Base-by-base conservation (phyloP, 2,797 vertebrate genomes). In the Podargus strigoides region DNA sequence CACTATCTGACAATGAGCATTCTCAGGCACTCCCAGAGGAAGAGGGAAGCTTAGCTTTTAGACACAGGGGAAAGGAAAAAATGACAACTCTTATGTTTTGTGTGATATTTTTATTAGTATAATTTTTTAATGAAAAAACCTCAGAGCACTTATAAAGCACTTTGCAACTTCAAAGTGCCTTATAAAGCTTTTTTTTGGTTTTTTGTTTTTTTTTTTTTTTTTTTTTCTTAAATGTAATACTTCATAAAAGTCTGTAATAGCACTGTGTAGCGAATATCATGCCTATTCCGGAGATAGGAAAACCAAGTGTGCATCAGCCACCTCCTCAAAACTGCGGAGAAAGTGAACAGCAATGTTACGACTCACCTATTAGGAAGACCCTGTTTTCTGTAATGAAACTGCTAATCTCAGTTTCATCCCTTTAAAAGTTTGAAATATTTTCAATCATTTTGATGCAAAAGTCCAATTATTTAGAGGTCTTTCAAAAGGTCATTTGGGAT, bases 111-210 rank as follows among this genome's bases (percentile, higher is more conserved):
- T 90, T 93, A 74, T 92, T 74, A 80, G 77, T 27, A 56, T 85
- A 59, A 87, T 76, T 92, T 93, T 94, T 92, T 26, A 85, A 97
- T 93, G 86, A 93, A 92, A 95, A 90, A 80, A 42, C 34, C 42
- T 74, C 77, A 76, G 41, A 93, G 86, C 88, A 95, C 88, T 96
- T 95, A 95, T 39, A 67, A 94, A 94, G 92, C 86, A 95, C 84
- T 96, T 91, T 93, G 27, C 42, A 69, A 74, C 55, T 95, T 74
- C 59, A 26, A 87, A 94, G 72, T 85, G 78, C 68, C 76, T 85
- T 93, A 76, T 47, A 87, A 92, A 89, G 67, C 60, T 68, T 92
- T 92, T 67, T 44, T 12, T 12, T 32, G n/a, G n/a, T 49, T 37
- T 16, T 55, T 70, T 92, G 92, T 68, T 44, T 12, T 12, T 27